phyloP scores from a whole-genome alignment of 2,888 invertebrate genomes.

The Eupeodes luniger region DNA sequence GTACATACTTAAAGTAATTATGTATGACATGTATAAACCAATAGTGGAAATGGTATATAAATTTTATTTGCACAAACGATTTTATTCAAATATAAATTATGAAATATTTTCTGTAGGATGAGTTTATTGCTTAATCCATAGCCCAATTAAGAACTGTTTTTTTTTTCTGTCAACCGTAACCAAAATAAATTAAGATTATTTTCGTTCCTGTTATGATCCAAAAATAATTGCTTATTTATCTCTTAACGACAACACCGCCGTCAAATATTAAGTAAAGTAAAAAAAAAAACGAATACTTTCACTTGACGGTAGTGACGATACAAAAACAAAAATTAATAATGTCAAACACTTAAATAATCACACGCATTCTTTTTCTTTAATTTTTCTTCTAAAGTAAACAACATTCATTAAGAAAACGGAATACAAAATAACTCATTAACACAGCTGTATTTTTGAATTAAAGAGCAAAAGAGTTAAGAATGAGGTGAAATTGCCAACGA shows the following conservation, averaged over 20 bases:
- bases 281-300: neutral
- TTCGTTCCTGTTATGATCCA: neutral
- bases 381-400: constrained; percentile 26
- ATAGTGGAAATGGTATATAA: no score
- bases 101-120: no score
- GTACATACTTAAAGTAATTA: no score
- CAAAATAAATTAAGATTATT: no score
- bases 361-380: constrained; percentile 44
- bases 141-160: no score
- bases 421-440: constrained; percentile 26
- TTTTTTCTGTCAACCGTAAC: no score
- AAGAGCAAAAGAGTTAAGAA: constrained; percentile 19
- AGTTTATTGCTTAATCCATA: no score
- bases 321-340: constrained; percentile 31
- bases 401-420: constrained; percentile 18
- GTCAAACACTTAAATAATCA: constrained; percentile 54
- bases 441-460: constrained; percentile 51
- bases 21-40: no score
- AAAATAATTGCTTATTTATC: neutral
- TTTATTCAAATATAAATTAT: no score
- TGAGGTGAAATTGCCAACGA: constrained; percentile 43
- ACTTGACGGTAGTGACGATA: neutral
- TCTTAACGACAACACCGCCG: neutral
- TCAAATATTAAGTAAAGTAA: neutral
- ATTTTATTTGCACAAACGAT: no score